Conservation (phyloP, 1,140 invertebrate genomes). For the Oedothorax gibbosus region DNA sequence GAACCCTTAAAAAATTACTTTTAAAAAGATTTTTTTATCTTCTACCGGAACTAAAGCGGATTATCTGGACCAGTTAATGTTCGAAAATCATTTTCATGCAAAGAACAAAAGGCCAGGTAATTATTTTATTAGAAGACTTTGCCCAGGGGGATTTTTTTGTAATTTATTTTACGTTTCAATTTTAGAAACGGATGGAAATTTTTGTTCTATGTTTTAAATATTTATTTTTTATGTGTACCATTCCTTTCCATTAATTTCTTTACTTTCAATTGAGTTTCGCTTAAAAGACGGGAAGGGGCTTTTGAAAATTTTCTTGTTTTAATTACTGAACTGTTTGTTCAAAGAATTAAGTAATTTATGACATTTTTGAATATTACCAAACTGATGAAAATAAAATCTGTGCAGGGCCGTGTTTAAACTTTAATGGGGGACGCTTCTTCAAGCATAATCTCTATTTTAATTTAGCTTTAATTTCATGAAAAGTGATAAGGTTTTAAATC, state of each 20-base stretch:
- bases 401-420: too few species aligned
- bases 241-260: constrained; percentile 13
- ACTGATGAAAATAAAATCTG: too few species aligned
- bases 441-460: too few species aligned
- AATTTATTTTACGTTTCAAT: constrained; percentile 16
- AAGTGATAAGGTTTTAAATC: too few species aligned
- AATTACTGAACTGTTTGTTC: constrained; percentile 36
- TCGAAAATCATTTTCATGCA: constrained; percentile 45
- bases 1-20: constrained; percentile 23
- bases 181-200: constrained; percentile 22
- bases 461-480: too few species aligned
- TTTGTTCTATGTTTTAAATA: not conserved
- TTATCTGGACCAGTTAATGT: constrained; percentile 42
- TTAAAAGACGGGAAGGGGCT: not conserved
- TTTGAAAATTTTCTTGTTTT: constrained; percentile 18
- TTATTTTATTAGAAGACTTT: constrained; percentile 45
- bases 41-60: constrained; percentile 15
- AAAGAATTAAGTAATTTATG: constrained; percentile 20
- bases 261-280: not conserved
- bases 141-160: constrained; percentile 23
- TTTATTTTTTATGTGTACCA: constrained; percentile 5
- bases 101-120: constrained; percentile 30
- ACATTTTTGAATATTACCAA: not conserved
- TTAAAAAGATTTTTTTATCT: constrained; percentile 1
- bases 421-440: too few species aligned